Evolutionary conservation across 2,113 vertebrate genomes (phyloP).

Genomic region (Haliaeetus leucogaster): DNA sequence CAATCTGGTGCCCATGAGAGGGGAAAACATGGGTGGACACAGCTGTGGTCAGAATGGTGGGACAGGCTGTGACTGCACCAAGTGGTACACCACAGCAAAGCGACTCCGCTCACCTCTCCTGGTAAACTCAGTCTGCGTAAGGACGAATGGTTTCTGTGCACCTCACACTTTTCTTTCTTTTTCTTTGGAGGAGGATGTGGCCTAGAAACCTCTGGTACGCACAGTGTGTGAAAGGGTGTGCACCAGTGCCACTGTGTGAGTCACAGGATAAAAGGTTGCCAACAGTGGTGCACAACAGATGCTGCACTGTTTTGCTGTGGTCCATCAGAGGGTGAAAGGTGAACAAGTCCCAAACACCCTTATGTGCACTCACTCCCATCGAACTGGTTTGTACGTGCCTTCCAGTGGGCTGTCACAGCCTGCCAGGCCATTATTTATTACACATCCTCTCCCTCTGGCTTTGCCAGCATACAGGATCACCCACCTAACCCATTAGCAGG

Average conservation of each 20-base stretch:
- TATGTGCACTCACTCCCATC: background rate
- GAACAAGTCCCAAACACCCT: background rate
- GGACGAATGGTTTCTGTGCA: background rate
- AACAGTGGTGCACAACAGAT: background rate
- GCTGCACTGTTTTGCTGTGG: background rate
- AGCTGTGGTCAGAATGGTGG: background rate
- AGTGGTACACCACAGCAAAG: background rate
- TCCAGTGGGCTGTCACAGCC: background rate
- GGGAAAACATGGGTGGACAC: background rate
- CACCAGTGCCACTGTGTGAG: background rate
- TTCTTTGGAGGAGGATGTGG: background rate
- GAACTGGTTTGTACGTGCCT: background rate
- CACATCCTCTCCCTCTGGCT: background rate
- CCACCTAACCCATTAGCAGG: fast-evolving
- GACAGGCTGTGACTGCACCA: background rate
- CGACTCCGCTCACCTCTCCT: background rate
- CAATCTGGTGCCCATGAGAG: background rate
- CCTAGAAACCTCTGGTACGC: background rate
- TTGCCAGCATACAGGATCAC: background rate
- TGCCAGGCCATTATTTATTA: background rate
- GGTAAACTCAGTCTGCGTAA: background rate
- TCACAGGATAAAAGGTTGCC: background rate
- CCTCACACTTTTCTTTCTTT: background rate
- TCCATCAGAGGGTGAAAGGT: background rate
- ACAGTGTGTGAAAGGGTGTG: background rate